Base-by-base conservation (phyloP, 2,888 invertebrate genomes). In the Andrena chrysosceles region DNA sequence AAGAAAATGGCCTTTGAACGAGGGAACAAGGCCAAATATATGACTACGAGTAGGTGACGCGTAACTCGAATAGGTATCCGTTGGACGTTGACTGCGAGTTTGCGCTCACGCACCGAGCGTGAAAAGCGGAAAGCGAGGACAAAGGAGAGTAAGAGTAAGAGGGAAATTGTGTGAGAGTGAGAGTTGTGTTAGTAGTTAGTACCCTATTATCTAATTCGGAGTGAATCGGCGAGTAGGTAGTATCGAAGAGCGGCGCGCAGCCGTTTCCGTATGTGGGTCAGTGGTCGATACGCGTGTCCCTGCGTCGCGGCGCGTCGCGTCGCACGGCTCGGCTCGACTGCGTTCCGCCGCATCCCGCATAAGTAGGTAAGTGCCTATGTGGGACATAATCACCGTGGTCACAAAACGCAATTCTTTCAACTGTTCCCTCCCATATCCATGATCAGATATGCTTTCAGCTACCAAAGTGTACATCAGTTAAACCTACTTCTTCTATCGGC, bases 211-310 rank as follows among this genome's bases (percentile, higher is more conserved):
- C 59, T 31, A 64, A 80, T 70, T 66, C 56, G 42, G 42, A 54
- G 29, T 16, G 70, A 66, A 77, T 81, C 64, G 74, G 69, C 26
- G 73, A 26, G 48, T 13, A 5, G 16, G 42, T 4, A 0, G 42
- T 79, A 73, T 81, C 81, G 75, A 81, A 49, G 62, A 76, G 75
- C 42, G 16, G 42, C 16, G 42, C 76, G 76, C 71, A 69, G 77
- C 52, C 72, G 83, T 74, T 72, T 59, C 66, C 67, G 71, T 49
- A 84, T 83, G 71, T 83, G 75, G 83, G 83, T 84, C 83, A 84
- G 83, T 83, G 83, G 83, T 84, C 83, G 83, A 84, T 84, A 82
- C 77, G 69, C 83, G 64, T 77, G 77, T 81, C 77, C 76, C 56
- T 52, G 77, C 70, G 77, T 71, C 71, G 62, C 33, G 62, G 10